phyloP scores from a whole-genome alignment of 1,140 invertebrate genomes.

The Globodera rostochiensis region DNA sequence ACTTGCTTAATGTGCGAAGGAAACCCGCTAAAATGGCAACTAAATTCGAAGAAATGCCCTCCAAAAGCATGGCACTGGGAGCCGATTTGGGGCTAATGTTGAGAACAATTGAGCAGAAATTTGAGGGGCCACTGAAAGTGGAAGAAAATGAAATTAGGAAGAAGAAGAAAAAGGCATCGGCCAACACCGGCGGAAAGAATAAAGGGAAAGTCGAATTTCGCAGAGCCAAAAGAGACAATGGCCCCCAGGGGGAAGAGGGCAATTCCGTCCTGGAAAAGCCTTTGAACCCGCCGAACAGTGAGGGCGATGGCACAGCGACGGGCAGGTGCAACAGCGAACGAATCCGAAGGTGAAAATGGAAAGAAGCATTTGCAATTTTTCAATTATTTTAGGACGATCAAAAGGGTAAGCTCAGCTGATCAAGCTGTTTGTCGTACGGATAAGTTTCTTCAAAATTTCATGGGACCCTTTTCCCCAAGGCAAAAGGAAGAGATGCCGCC shows the following conservation, averaged over 20 bases:
- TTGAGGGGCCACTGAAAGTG: background rate
- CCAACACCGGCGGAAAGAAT: background rate
- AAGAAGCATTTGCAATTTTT: background rate
- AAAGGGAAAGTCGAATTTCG: background rate
- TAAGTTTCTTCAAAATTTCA: background rate
- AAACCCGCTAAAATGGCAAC: background rate
- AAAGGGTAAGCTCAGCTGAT: background rate
- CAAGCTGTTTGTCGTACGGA: no score
- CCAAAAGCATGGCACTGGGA: background rate
- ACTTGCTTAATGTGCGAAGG: background rate
- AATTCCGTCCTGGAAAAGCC: background rate
- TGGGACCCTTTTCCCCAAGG: background rate
- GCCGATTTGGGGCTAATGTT: background rate
- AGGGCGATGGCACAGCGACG: background rate
- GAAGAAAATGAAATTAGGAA: background rate
- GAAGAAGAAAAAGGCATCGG: background rate
- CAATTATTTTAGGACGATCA: background rate
- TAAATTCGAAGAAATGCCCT: background rate
- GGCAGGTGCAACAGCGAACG: slow-evolving; percentile 26
- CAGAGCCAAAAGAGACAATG: background rate
- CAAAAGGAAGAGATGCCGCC: slow-evolving; percentile 13
- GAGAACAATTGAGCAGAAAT: background rate
- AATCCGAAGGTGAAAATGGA: background rate
- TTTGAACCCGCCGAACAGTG: slow-evolving; percentile 1
- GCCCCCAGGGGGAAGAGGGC: background rate